Base-by-base conservation (phyloP, 2,888 invertebrate genomes). In the Cheilosia urbana region DNA sequence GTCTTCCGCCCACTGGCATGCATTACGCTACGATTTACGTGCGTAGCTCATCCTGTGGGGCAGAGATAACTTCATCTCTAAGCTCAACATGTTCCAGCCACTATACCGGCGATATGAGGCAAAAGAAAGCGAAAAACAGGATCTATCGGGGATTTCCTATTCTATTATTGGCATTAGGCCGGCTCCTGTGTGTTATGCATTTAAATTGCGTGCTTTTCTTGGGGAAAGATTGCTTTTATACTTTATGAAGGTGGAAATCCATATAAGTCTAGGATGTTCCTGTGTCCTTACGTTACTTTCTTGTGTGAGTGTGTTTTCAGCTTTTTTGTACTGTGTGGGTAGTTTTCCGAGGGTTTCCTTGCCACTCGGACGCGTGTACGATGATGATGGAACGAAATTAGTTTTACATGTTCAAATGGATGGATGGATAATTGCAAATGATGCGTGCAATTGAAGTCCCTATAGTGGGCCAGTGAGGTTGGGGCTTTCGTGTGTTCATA, bases 81-180 rank as follows among this genome's bases (percentile, higher is more conserved):
- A 85, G 85, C 81, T 85, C 85, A 85, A 85, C 85, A 81, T 85
- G 85, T 85, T 80, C 80, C 71, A 72, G 27, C 63, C 53, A 5
- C 13, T 9, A 1, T 4, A n/a, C n/a, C 34, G 42, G 53, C 51
- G 45, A 62, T 11, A 45, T 37, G 34, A 66, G 45, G 53, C 5
- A 47, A 19, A n/a, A 63, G 19, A 34, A 65, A 49, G 63, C 30
- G 55, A 72, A 72, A 72, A 76, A 72, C 81, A 90, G 92, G 92
- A 92, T 92, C 91, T 92, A 91, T 91, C 90, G 89, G 89, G 92
- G 92, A 92, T 92, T 92, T 92, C 90, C 91, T 92, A 91, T 92
- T 92, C 92, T 92, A 92, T 92, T 92, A 92, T 92, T 92, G 92
- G 92, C 90, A 92, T 92, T 92, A 92, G 92, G 91, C 91, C 75